A percentile compares a stretch with the other conserved stretches of the same genome.
phyloP scores from a whole-genome alignment of 2,797 vertebrate genomes.

The Emys orbicularis region DNA sequence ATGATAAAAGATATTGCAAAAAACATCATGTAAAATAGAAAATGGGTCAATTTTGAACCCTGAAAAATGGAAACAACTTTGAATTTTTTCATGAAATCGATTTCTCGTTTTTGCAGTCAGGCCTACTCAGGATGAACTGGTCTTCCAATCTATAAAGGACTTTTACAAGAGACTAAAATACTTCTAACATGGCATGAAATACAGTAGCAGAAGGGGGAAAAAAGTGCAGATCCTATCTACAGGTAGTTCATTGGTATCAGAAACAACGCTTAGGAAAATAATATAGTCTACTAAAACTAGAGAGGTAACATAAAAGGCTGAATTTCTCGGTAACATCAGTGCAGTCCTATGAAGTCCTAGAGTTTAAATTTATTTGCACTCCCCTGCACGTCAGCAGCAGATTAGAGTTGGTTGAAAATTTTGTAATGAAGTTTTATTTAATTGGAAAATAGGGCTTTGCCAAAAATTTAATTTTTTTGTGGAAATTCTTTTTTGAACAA shows the following conservation, averaged over 20 bases:
- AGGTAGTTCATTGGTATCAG: not conserved
- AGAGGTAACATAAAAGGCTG: not conserved
- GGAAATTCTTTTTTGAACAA: not conserved
- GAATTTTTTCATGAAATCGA: not conserved
- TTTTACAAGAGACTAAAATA: not conserved
- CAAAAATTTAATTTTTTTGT: not conserved
- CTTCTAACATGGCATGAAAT: constrained; percentile 1
- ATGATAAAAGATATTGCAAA: not conserved
- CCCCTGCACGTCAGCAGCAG: not conserved
- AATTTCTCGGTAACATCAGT: not conserved
- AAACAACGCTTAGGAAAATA: not conserved
- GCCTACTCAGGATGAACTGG: accelerated
- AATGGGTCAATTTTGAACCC: not conserved
- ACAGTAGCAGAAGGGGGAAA: not conserved
- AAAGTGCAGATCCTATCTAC: not conserved
- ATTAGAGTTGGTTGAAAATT: not conserved
- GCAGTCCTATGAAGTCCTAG: not conserved
- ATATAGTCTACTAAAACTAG: not conserved
- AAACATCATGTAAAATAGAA: not conserved
- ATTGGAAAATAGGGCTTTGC: not conserved
- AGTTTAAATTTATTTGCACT: not conserved
- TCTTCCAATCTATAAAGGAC: not conserved
- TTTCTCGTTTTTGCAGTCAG: not conserved
- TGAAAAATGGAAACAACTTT: not conserved
- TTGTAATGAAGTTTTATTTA: not conserved